Evolutionary conservation across 1,140 invertebrate genomes (phyloP), one percentile per base, ranked within the genome.

Genomic region (Bombus haemorrhoidalis): DNA sequence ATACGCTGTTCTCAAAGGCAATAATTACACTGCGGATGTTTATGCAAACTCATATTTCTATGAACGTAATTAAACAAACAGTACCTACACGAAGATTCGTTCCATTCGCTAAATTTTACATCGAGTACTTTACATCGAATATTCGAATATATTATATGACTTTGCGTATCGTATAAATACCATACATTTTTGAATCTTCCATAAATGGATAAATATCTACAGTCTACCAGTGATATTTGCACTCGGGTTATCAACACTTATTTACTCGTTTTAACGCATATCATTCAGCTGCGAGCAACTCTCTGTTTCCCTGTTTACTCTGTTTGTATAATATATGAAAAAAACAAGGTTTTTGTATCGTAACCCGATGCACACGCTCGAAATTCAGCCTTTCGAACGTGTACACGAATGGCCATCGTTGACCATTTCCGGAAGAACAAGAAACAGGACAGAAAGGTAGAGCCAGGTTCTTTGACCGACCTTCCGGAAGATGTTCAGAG

Each of bases 391-490:
- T 8, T 2, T 9, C 6, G 2, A 18, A 66, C 0, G 2, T 18
- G 0, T n/a, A 39, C 25, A 4, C 22, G 12, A n/a, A 13, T 39
- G 12, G 22, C 10, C 10, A 22, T 72, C 69, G 69, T n/a, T 43
- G 59, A 13, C 3, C 28, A 62, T 34, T 3, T 2, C 10, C 37
- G 13, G 28, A 12, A 34, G 28, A 28, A 41, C 4, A 28, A 13
- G 22, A 22, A 69, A 34, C 25, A 22, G 22, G n/a, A 43, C n/a
- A n/a, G 34, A n/a, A 25, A 74, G 12, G 13, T 22, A 18, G 8
- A 25, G 32, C 15, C 57, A 43, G n/a, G 39, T 12, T 62, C 83
- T 85, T 85, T 85, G 83, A 85, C 53, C 76, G 66, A 34, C 75
- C 66, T 84, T 34, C 39, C 66, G 82, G 82, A 84, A 84, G 66